Evolutionary conservation across 2,888 invertebrate genomes (phyloP).

Genomic region (Lampropteryx suffumata): DNA sequence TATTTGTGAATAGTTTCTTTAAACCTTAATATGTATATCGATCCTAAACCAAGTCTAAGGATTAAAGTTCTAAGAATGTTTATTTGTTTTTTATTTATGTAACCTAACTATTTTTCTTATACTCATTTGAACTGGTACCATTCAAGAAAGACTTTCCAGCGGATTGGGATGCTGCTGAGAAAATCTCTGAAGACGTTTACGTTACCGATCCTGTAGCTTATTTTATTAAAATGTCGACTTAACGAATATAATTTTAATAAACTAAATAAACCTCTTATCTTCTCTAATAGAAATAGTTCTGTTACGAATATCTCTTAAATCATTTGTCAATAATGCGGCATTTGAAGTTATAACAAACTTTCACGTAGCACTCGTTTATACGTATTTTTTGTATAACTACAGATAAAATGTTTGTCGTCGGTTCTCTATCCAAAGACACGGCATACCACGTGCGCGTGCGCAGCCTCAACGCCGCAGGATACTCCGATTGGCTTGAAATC

Average conservation of each 20-base stretch:
- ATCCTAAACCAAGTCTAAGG: too few relatives aligned
- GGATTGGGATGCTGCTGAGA: conserved; percentile 58
- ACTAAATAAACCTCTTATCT: not conserved
- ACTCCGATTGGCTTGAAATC: conserved; percentile 62
- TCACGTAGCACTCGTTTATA: too few relatives aligned
- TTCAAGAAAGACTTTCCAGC: conserved; percentile 47
- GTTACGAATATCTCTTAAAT: too few relatives aligned
- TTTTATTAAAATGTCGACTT: conserved; percentile 1
- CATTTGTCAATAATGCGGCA: too few relatives aligned
- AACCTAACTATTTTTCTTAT: too few relatives aligned
- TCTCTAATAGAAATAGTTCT: too few relatives aligned
- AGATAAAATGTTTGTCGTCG: conserved; percentile 61
- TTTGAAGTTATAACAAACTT: too few relatives aligned
- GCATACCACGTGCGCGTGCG: conserved; percentile 62
- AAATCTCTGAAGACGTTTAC: conserved; percentile 40
- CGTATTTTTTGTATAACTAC: conserved; percentile 21
- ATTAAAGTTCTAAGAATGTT: too few relatives aligned
- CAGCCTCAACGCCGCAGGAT: conserved; percentile 65
- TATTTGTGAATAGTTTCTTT: too few relatives aligned
- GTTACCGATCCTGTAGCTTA: conserved; percentile 51
- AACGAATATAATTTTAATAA: not conserved
- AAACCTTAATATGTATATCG: too few relatives aligned
- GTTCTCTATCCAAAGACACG: conserved; percentile 57
- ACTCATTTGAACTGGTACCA: conserved; percentile 58
- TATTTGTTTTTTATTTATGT: too few relatives aligned